phyloP scores from a whole-genome alignment of 2,113 vertebrate genomes.

The Oophaga pumilio region DNA sequence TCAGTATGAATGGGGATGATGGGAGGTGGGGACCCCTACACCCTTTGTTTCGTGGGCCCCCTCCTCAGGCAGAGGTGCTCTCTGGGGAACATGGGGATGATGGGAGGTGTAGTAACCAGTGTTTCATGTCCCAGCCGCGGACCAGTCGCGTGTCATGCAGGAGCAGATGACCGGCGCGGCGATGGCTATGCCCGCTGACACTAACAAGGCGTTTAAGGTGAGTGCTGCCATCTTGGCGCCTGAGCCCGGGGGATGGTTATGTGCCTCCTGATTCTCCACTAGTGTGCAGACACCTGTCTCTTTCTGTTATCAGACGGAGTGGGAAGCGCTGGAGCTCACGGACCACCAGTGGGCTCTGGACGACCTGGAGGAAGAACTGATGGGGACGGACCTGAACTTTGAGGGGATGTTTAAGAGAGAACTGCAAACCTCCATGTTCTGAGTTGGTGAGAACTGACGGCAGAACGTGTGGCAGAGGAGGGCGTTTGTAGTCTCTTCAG shows the following conservation, averaged over 20 bases:
- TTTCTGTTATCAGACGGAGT: constrained; percentile 82
- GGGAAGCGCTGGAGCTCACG: constrained; percentile 95
- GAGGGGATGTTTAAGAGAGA: constrained; percentile 98
- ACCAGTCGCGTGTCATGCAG: constrained; percentile 98
- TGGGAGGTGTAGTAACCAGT: neutral
- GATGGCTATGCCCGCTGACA: constrained; percentile 98
- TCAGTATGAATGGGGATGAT: too few relatives aligned
- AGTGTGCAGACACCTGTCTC: neutral
- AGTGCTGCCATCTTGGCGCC: neutral
- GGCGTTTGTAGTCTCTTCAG: neutral
- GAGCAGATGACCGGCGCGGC: constrained; percentile 98
- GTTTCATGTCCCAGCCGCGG: constrained; percentile 78
- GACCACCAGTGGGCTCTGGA: constrained; percentile 98
- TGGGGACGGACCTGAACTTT: constrained; percentile 93
- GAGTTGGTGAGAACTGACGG: constrained; percentile 21
- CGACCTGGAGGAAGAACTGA: constrained; percentile 93
- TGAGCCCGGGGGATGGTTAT: neutral
- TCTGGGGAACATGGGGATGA: too few relatives aligned
- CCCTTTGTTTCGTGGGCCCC: too few relatives aligned
- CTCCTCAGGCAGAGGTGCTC: too few relatives aligned
- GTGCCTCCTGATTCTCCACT: neutral
- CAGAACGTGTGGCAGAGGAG: neutral
- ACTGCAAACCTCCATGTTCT: constrained; percentile 93
- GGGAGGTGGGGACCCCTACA: too few relatives aligned
- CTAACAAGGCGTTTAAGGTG: constrained; percentile 99